These are phyloP conservation scores for Tenthredo distinguenda DNA, from an alignment of 2,888 invertebrate species.

Conservation along the genomic window DNA sequence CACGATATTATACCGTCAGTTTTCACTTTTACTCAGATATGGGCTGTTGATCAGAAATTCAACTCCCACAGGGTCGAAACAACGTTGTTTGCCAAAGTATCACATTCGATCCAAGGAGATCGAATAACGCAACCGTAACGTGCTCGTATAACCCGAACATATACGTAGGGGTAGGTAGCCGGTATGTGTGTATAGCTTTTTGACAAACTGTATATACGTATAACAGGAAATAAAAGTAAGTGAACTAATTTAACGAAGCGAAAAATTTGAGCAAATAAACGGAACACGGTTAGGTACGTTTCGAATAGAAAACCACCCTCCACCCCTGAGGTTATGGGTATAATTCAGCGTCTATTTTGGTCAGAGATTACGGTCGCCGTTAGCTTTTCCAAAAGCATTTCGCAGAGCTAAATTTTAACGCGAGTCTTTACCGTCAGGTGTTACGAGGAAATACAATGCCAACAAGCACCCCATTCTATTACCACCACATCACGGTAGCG, in stretches of 20 bases:
- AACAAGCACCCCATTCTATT: conserved; percentile 32
- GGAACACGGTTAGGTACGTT: not conserved
- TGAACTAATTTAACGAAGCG: conserved; percentile 25
- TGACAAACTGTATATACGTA: not conserved
- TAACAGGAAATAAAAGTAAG: conserved; percentile 14
- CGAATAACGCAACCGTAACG: conserved; percentile 10
- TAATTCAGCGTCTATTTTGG: not conserved
- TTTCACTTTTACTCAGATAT: conserved; percentile 42
- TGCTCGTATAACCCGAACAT: not conserved
- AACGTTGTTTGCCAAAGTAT: conserved; percentile 49
- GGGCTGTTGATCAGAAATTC: conserved; percentile 54
- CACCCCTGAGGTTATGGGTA: not conserved
- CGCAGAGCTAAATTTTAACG: not conserved
- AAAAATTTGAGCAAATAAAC: not conserved
- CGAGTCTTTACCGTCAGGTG: conserved; percentile 13
- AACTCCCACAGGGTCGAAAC: conserved; percentile 51
- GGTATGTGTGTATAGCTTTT: not conserved
- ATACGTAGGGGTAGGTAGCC: not conserved
- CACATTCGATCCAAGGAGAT: conserved; percentile 29
- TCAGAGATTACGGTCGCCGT: not conserved
- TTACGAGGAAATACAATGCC: conserved; percentile 31
- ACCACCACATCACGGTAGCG: conserved; percentile 18
- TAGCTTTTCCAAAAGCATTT: not conserved
- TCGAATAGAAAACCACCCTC: not conserved
- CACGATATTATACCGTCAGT: conserved; percentile 16